Conservation (phyloP, 23 tunicate genomes). For the Botrylloides violaceus region DNA sequence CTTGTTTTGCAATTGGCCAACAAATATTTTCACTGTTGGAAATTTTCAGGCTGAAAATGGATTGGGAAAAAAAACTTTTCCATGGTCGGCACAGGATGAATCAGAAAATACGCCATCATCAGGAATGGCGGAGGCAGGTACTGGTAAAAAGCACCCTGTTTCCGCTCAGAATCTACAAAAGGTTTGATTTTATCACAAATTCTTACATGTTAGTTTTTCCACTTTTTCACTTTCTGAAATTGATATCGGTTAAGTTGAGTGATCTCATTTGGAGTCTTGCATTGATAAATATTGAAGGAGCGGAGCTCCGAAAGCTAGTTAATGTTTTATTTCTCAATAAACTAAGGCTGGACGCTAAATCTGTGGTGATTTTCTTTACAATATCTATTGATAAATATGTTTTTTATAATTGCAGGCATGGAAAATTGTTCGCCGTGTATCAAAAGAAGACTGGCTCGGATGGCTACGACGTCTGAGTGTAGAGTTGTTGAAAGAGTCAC, state of each 20-base stretch:
- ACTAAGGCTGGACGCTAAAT: too few species aligned
- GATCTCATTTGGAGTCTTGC: too few species aligned
- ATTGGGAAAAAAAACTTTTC: slow-evolving; percentile 43
- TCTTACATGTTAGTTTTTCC: too few species aligned
- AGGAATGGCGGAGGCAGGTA: slow-evolving; percentile 27
- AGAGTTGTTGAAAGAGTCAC: slow-evolving; percentile 74
- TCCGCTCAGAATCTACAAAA: slow-evolving; percentile 60
- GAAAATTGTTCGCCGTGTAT: slow-evolving; percentile 55
- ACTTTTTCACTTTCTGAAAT: too few species aligned
- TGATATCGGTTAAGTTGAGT: too few species aligned
- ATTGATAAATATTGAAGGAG: too few species aligned
- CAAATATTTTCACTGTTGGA: background rate
- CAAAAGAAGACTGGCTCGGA: slow-evolving; percentile 88
- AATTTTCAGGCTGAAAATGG: slow-evolving; percentile 8
- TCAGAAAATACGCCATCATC: background rate
- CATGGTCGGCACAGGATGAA: slow-evolving; percentile 35
- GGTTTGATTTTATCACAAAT: too few species aligned
- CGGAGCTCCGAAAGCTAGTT: too few species aligned
- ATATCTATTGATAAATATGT: background rate
- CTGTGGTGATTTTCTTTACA: too few species aligned
- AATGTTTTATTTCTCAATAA: too few species aligned
- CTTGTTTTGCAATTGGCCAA: background rate
- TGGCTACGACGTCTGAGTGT: slow-evolving; percentile 73
- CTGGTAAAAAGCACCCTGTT: slow-evolving; percentile 45
- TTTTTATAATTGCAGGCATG: slow-evolving; percentile 51